These are phyloP conservation scores for Sternarchorhynchus goeldii DNA, from an alignment of 2,797 vertebrate species.

Conservation along the genomic window DNA sequence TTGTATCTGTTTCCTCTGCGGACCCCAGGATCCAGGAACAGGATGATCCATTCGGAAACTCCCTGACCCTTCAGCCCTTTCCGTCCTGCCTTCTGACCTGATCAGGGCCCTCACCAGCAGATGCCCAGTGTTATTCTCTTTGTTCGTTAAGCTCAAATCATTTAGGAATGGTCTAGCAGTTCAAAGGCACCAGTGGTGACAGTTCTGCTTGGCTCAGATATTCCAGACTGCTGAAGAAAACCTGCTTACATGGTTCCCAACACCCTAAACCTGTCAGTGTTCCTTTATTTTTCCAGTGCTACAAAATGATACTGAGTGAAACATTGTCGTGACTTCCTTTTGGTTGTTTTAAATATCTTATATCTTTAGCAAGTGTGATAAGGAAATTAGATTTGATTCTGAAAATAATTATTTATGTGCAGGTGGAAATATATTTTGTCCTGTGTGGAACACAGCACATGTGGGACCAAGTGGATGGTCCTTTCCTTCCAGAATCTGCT, in stretches of 20 bases:
- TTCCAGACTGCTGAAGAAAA: conserved; percentile 16
- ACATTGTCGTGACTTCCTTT: neutral
- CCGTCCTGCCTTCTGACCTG: conserved; percentile 23
- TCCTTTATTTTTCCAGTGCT: conserved; percentile 14
- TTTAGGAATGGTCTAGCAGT: conserved; percentile 7
- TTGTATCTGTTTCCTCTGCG: conserved; percentile 68
- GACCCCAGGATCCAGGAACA: conserved; percentile 66
- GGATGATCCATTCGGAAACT: conserved; percentile 64
- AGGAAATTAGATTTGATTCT: neutral
- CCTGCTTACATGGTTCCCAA: neutral
- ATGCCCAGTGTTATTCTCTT: conserved; percentile 15
- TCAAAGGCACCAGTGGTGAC: conserved; percentile 20
- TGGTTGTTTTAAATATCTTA: neutral
- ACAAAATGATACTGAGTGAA: conserved; percentile 1
- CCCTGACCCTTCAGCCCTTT: conserved; percentile 53
- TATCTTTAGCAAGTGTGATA: neutral
- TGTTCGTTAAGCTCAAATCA: conserved; percentile 22
- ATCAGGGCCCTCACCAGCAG: conserved; percentile 19
- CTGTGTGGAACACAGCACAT: neutral
- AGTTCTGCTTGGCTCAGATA: conserved; percentile 30
- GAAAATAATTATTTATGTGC: neutral
- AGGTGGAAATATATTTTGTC: neutral
- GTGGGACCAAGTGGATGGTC: neutral
- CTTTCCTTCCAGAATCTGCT: neutral
- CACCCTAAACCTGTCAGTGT: conserved; percentile 13